Evolutionary conservation across 2,113 vertebrate species (phyloP).

Genomic region (Podarcis muralis): DNA sequence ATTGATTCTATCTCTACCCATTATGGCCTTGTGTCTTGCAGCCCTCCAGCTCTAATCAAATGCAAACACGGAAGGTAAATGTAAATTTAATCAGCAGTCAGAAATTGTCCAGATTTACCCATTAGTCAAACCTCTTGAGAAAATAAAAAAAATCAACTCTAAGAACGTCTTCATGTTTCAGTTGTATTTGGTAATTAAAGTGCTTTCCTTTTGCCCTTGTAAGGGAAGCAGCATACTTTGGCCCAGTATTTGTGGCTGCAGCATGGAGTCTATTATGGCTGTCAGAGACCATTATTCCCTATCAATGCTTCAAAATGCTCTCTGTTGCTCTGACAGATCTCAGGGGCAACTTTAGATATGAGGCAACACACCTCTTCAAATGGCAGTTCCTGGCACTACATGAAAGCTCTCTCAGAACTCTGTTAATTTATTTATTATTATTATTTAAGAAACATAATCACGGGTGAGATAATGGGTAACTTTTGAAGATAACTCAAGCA

Average conservation of each 20-base stretch:
- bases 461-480: too few species aligned
- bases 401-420: not conserved
- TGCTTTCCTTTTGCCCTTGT: not conserved
- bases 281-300: not conserved
- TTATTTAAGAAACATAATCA: too few species aligned
- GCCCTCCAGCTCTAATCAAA: not conserved
- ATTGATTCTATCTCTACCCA: not conserved
- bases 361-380: not conserved
- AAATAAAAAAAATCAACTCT: not conserved
- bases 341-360: slow-evolving; percentile 3
- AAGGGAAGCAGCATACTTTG: not conserved
- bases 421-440: too few species aligned
- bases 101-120: not conserved
- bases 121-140: not conserved
- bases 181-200: not conserved
- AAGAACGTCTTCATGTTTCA: not conserved
- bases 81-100: slow-evolving; percentile 4
- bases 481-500: too few species aligned
- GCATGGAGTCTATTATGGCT: not conserved
- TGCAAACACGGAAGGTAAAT: not conserved
- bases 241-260: not conserved
- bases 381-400: not conserved
- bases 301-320: slow-evolving; percentile 23
- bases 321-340: not conserved
- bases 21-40: not conserved